Percentiles rank a stretch among this genome's conserved stretches.
Evolutionary conservation across 2,113 vertebrate species (phyloP).

Genomic region (Catharus minimus): DNA sequence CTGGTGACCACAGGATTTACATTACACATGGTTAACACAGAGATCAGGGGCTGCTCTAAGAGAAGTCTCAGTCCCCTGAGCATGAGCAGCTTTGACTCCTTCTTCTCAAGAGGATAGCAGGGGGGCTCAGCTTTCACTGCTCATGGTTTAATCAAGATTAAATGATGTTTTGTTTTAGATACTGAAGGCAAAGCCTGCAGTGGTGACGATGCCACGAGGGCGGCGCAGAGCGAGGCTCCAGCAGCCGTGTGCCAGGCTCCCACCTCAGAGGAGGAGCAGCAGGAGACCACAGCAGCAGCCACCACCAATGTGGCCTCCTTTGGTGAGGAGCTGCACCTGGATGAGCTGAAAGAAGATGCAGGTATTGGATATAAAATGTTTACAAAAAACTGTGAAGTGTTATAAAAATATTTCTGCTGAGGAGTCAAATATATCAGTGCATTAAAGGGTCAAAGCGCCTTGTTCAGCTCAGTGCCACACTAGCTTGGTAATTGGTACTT

Average conservation of each 20-base stretch:
- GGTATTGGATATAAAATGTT: conserved; percentile 51
- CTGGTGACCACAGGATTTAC: background rate
- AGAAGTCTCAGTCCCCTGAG: background rate
- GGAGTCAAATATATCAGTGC: too few relatives aligned
- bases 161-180: conserved; percentile 65
- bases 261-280: conserved; percentile 50
- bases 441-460: background rate
- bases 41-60: background rate
- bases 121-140: background rate
- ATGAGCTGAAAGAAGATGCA: conserved; percentile 66
- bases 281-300: conserved; percentile 28
- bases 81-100: background rate
- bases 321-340: conserved; percentile 53
- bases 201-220: conserved; percentile 38
- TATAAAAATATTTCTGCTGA: background rate
- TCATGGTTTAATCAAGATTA: background rate
- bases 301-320: conserved; percentile 16
- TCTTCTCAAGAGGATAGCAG: background rate
- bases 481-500: background rate
- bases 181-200: conserved; percentile 65
- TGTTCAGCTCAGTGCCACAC: background rate
- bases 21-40: background rate
- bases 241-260: conserved; percentile 56
- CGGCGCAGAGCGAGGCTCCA: conserved; percentile 44
- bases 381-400: background rate